Percentiles rank a stretch among this genome's conserved stretches.
These are phyloP conservation scores for Lucilia sericata DNA, from an alignment of 1,140 invertebrate genomes.

Conservation along the genomic window DNA sequence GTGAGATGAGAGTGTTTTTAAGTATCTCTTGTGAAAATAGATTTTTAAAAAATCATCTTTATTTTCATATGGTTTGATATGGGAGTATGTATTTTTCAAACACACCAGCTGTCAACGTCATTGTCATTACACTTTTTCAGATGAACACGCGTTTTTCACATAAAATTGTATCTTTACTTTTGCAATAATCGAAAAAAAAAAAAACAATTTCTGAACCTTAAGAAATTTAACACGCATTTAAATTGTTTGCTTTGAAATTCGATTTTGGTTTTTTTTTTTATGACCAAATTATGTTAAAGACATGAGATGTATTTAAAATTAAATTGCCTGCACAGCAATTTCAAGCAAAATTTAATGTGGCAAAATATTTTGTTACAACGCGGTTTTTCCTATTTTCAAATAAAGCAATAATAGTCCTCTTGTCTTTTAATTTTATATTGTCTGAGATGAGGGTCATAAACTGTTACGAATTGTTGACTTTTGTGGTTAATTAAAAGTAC, in stretches of 20 bases:
- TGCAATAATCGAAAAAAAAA: background rate
- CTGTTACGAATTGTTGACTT: background rate
- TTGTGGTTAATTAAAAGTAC: background rate
- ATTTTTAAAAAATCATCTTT: background rate
- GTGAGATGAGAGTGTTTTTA: conserved; percentile 1
- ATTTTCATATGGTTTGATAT: background rate
- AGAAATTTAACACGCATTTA: background rate
- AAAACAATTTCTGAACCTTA: background rate
- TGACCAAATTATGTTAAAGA: background rate
- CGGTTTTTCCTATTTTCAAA: background rate
- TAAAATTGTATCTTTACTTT: background rate
- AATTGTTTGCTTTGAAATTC: background rate
- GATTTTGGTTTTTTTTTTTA: background rate
- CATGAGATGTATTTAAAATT: background rate
- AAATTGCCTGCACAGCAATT: background rate
- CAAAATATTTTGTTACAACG: background rate
- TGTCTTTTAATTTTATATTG: background rate
- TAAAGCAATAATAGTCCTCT: background rate
- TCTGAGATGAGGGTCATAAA: background rate
- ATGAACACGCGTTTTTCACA: background rate
- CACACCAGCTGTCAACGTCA: background rate
- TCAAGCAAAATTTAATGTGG: background rate
- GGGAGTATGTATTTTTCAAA: background rate
- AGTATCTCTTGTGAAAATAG: background rate
- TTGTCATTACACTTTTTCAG: background rate